Evolutionary conservation across 2,888 invertebrate species (phyloP).

Genomic region (Pollenia amentaria): DNA sequence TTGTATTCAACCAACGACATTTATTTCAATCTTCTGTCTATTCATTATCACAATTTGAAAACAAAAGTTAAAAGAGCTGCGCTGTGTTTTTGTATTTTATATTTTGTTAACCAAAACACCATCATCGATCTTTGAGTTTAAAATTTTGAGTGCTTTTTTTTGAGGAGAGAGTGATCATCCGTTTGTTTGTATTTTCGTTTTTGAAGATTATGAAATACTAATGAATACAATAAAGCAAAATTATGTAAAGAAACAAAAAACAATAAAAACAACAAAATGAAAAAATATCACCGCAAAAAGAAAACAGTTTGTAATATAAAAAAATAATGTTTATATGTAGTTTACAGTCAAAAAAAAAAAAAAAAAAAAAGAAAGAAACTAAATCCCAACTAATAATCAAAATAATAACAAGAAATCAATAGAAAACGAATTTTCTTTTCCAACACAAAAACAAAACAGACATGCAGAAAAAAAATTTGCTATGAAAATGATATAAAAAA

Average conservation of each 20-base stretch:
- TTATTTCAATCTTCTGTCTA: neutral
- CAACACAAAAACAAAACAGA: conserved; percentile 28
- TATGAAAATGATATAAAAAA: conserved; percentile 31
- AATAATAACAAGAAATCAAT: conserved; percentile 15
- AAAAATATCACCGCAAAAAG: neutral
- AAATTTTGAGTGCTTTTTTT: conserved; percentile 28
- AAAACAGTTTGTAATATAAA: neutral
- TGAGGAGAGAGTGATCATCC: conserved; percentile 33
- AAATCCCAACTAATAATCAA: neutral
- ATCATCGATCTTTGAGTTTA: conserved; percentile 33
- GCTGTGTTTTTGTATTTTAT: conserved; percentile 24
- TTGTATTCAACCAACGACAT: conserved; percentile 1
- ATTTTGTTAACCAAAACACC: conserved; percentile 19
- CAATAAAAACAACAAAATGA: conserved; percentile 12
- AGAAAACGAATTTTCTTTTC: conserved; percentile 61
- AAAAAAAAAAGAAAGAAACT: conserved; percentile 7
- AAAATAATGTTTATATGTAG: neutral
- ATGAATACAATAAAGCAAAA: neutral
- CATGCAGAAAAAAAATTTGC: conserved; percentile 52
- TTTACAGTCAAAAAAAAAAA: conserved; percentile 19
- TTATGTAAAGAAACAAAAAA: conserved; percentile 40
- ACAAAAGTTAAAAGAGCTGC: conserved; percentile 24
- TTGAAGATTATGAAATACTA: conserved; percentile 64
- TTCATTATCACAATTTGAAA: conserved; percentile 1
- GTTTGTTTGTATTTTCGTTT: conserved; percentile 27